Conservation (phyloP, 2,888 invertebrate species). For the Scaptomyza polygonia region DNA sequence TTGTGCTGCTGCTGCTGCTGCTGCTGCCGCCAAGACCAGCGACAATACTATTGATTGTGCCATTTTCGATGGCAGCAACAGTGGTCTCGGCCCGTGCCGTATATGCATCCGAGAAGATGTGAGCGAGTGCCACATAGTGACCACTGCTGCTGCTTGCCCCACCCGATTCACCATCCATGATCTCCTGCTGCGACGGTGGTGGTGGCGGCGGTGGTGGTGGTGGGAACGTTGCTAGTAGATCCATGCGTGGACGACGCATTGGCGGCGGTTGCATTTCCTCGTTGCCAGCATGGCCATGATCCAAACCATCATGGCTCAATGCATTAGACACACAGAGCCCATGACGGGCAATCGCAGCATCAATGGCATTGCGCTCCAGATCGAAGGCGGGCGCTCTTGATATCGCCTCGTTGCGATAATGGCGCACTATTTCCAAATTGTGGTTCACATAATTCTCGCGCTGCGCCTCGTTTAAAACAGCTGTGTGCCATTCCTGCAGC, state of each 20-base stretch:
- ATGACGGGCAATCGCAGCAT: conserved; percentile 56
- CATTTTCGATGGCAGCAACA: conserved; percentile 1
- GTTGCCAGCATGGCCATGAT: not conserved
- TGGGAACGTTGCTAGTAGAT: conserved; percentile 11
- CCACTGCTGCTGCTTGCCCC: conserved; percentile 11
- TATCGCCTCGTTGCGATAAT: conserved; percentile 53
- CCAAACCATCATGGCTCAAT: conserved; percentile 3
- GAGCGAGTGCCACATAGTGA: conserved; percentile 45
- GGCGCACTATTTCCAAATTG: conserved; percentile 57
- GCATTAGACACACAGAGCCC: conserved; percentile 34
- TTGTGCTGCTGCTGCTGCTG: not conserved
- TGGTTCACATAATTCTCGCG: conserved; percentile 57
- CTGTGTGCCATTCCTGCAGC: conserved; percentile 45
- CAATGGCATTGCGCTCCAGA: conserved; percentile 54
- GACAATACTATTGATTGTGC: not conserved
- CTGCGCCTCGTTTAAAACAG: conserved; percentile 44
- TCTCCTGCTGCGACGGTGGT: conserved; percentile 2
- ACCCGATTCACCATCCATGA: not conserved
- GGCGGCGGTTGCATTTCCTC: conserved; percentile 52
- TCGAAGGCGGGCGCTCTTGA: conserved; percentile 41
- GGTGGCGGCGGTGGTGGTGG: conserved; percentile 2
- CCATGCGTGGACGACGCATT: conserved; percentile 49
- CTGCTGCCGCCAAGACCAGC: not conserved
- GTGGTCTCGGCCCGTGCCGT: conserved; percentile 2
- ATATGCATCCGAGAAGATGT: conserved; percentile 38